Evolutionary conservation across 2,113 vertebrate genomes (phyloP).

Genomic region (Microtus richardsoni): DNA sequence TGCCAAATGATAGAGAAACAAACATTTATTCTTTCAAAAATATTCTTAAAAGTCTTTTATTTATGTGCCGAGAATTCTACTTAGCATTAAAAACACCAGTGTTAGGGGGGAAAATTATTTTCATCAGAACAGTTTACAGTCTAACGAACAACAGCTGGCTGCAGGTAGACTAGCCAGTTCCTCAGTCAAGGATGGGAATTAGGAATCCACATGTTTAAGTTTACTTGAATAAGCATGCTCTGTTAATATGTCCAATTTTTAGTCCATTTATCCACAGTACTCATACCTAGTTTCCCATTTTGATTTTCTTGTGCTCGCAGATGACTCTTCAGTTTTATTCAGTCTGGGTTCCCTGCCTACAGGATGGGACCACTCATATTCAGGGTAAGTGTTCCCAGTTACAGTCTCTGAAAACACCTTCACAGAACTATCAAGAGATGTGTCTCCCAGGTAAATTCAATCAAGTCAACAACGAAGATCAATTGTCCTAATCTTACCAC

Average conservation of each 20-base stretch:
- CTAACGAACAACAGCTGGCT: neutral
- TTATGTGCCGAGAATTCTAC: neutral
- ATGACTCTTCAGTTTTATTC: neutral
- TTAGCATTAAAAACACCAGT: neutral
- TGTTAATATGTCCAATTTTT: neutral
- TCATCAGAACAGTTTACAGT: neutral
- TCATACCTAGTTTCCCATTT: conserved; percentile 18
- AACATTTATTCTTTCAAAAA: conserved; percentile 49
- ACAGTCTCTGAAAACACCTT: neutral
- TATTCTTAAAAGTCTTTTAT: neutral
- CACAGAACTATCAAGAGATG: neutral
- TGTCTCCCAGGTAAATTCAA: neutral
- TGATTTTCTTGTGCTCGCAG: neutral
- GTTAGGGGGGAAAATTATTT: neutral
- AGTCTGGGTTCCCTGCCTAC: neutral
- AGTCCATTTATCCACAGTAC: neutral
- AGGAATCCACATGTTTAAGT: neutral
- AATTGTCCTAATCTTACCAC: neutral
- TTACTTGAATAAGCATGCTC: conserved; percentile 9
- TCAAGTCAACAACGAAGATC: neutral
- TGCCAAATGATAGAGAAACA: conserved; percentile 15
- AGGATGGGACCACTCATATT: neutral
- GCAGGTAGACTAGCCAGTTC: neutral
- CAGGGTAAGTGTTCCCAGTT: neutral
- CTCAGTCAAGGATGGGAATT: neutral